Evolutionary conservation across 2,797 vertebrate species (phyloP).

Genomic region (Phataginus tricuspis): DNA sequence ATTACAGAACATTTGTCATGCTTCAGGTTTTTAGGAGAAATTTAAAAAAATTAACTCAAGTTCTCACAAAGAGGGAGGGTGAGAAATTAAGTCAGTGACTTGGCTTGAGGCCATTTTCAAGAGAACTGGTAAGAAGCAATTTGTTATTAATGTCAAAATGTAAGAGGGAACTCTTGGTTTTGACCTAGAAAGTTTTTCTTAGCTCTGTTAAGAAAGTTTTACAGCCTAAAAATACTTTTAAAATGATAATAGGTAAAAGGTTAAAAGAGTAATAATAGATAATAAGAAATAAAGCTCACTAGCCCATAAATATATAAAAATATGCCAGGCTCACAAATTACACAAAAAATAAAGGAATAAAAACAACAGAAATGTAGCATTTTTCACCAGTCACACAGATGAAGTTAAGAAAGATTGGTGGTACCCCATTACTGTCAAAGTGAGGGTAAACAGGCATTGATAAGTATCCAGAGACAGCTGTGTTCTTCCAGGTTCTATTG

Average conservation of each 20-base stretch:
- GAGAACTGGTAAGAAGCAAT: constrained; percentile 14
- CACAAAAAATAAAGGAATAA: background rate
- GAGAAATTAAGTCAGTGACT: background rate
- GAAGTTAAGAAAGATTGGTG: background rate
- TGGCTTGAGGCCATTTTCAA: constrained; percentile 21
- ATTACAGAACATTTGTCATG: background rate
- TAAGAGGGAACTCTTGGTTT: constrained; percentile 8
- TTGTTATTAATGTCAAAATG: background rate
- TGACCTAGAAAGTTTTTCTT: background rate
- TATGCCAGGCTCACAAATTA: background rate
- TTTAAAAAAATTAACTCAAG: background rate
- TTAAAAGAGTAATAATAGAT: background rate
- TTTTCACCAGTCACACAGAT: background rate
- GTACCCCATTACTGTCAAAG: background rate
- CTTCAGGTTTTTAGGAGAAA: background rate
- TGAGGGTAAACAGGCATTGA: background rate
- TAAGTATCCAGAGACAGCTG: background rate
- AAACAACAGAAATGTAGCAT: background rate
- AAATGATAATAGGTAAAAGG: background rate
- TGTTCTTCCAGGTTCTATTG: background rate
- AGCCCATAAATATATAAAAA: constrained; percentile 15
- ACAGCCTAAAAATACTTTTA: constrained; percentile 41
- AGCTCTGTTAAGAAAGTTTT: constrained; percentile 29
- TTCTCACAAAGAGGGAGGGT: background rate
- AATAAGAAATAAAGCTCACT: background rate